phyloP scores from a whole-genome alignment of 92 coral and sea anemone species.

The Zoanthus sociatus region DNA sequence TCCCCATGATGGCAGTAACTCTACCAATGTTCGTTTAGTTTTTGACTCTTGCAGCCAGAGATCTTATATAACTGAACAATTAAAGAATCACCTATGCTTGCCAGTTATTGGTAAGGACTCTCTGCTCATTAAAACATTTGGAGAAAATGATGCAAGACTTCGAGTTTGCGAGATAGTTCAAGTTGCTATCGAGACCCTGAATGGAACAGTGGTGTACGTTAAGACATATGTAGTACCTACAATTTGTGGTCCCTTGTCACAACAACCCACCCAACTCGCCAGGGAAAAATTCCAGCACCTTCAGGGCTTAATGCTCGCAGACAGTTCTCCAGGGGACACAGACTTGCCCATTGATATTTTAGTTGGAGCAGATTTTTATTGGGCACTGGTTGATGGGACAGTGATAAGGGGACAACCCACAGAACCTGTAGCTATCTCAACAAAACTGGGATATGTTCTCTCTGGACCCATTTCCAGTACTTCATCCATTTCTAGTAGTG shows the following conservation, averaged over 20 bases:
- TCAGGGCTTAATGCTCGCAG: neutral
- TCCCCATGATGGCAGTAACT: too few relatives aligned
- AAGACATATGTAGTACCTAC: too few relatives aligned
- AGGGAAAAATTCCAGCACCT: neutral
- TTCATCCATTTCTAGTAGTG: neutral
- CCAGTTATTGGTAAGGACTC: neutral
- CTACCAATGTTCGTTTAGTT: neutral
- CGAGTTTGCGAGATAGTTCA: neutral
- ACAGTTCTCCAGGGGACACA: too few relatives aligned
- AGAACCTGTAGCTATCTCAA: too few relatives aligned
- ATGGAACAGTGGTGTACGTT: neutral
- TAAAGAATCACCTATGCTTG: neutral
- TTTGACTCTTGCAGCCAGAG: constrained; percentile 6
- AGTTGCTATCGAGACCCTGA: neutral
- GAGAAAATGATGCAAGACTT: neutral
- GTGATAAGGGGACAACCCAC: too few relatives aligned
- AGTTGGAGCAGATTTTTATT: too few relatives aligned
- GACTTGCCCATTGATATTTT: too few relatives aligned
- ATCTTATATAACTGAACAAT: neutral
- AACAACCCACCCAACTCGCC: neutral
- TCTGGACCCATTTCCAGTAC: neutral
- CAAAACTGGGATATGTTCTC: too few relatives aligned
- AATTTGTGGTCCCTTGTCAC: neutral
- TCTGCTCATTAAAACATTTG: neutral
- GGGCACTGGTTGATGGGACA: too few relatives aligned